A percentile compares a stretch with the other conserved stretches of the same genome.
phyloP scores from a whole-genome alignment of 35 echinoderm and acorn worm genomes.

The Heliocidaris erythrogramma region DNA sequence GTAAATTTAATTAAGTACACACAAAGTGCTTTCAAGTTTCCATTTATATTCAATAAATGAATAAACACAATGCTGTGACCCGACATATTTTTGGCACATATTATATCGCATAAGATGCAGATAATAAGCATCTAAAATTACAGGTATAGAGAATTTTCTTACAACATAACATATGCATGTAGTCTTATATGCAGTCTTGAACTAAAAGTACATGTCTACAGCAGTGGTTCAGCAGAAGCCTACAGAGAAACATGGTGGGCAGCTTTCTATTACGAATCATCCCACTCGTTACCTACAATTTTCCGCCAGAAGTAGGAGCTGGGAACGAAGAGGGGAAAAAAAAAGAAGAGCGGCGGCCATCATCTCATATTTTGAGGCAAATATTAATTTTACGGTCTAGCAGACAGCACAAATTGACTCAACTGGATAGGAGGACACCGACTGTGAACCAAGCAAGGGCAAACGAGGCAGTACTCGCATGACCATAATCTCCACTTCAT shows the following conservation, averaged over 20 bases:
- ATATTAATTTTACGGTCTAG: not conserved
- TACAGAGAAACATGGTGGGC: not conserved
- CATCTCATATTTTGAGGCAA: not conserved
- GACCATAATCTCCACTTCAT: not conserved
- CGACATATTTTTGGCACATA: too few species aligned
- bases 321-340: not conserved
- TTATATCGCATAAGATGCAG: too few species aligned
- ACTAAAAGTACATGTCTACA: not conserved
- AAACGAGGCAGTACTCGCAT: not conserved
- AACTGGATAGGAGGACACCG: not conserved
- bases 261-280: not conserved
- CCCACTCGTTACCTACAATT: not conserved
- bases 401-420: not conserved
- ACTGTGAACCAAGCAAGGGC: not conserved
- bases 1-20: too few species aligned
- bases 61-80: too few species aligned
- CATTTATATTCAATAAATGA: too few species aligned
- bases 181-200: too few species aligned
- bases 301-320: not conserved
- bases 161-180: not conserved
- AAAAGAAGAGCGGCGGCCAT: too few species aligned
- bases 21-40: too few species aligned
- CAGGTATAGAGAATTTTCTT: not conserved
- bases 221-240: not conserved
- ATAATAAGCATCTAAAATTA: too few species aligned